Conservation (phyloP, 2,113 vertebrate species). For the Heterochromis multidens region DNA sequence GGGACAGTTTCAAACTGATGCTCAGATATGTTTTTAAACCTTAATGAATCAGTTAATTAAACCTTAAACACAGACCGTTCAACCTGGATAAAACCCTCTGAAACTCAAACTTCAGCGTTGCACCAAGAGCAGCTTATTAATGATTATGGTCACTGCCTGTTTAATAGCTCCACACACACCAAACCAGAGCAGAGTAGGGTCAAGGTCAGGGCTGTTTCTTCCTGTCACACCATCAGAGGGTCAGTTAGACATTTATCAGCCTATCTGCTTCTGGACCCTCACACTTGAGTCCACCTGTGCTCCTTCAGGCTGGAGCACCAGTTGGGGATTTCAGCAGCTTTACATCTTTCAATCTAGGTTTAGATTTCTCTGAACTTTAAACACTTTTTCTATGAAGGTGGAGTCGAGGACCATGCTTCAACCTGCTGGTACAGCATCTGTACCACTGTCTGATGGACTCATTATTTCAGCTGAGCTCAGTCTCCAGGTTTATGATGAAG, state of each 20-base stretch:
- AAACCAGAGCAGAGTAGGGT: accelerated
- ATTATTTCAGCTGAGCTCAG: no score
- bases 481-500: not conserved
- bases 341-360: not conserved
- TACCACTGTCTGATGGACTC: not conserved
- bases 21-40: no score
- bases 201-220: not conserved
- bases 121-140: not conserved
- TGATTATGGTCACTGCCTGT: no score
- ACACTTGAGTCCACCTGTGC: not conserved
- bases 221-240: not conserved
- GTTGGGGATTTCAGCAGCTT: not conserved
- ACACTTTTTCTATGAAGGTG: not conserved
- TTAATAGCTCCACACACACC: no score
- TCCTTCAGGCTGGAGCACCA: no score
- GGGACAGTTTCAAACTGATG: not conserved
- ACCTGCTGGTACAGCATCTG: not conserved
- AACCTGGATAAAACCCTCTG: not conserved
- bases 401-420: not conserved
- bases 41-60: not conserved
- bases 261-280: not conserved
- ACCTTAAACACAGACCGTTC: not conserved
- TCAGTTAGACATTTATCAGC: not conserved
- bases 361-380: not conserved
- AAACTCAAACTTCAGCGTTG: not conserved